Percentiles rank a stretch among this genome's conserved stretches.
phyloP scores from a whole-genome alignment of 1,140 invertebrate species.

The Anastrepha obliqua region DNA sequence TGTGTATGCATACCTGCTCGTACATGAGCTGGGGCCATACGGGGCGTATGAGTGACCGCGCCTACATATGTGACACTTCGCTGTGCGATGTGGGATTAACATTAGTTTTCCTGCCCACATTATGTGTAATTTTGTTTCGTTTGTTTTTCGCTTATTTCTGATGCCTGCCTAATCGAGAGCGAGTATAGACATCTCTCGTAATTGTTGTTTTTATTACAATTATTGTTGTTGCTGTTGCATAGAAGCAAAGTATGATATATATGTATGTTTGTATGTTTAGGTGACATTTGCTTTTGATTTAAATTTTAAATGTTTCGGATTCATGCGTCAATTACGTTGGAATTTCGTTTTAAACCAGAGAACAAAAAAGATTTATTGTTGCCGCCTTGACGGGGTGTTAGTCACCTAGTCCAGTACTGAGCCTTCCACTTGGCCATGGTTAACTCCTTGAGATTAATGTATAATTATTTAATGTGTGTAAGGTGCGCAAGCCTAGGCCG shows the following conservation, averaged over 20 bases:
- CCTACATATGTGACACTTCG: background rate
- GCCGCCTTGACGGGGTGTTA: conserved; percentile 14
- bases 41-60: conserved; percentile 67
- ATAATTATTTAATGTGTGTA: conserved; percentile 11
- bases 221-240: background rate
- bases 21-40: conserved; percentile 51
- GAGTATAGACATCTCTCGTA: background rate
- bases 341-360: background rate
- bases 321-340: background rate
- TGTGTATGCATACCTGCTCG: background rate
- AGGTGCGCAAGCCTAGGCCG: background rate
- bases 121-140: background rate
- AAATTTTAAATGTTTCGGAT: background rate
- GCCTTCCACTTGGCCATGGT: background rate
- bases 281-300: background rate
- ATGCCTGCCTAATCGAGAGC: conserved; percentile 26
- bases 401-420: background rate
- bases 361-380: conserved; percentile 1
- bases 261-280: background rate
- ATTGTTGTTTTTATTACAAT: conserved; percentile 7
- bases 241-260: background rate
- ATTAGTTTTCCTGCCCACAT: conserved; percentile 34
- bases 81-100: conserved; percentile 33
- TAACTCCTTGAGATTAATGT: background rate
- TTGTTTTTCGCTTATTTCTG: background rate